A percentile compares a stretch with the other conserved stretches of the same genome.
phyloP scores from a whole-genome alignment of 2,113 vertebrate genomes.

The Nothocercus nigrocapillus region DNA sequence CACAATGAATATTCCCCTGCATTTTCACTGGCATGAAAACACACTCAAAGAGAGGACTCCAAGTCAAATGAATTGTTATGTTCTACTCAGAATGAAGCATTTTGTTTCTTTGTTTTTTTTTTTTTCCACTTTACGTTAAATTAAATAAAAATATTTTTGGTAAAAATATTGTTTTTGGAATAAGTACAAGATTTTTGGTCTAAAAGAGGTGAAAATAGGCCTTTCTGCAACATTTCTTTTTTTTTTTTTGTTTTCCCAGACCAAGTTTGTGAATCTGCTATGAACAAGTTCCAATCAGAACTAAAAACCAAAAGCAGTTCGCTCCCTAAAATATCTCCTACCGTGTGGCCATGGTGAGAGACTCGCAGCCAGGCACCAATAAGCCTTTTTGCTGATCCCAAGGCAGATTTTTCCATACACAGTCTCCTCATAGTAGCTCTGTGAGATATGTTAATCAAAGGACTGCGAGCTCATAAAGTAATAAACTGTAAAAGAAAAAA shows the following conservation, averaged over 20 bases:
- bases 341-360: neutral
- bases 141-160: neutral
- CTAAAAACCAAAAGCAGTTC: neutral
- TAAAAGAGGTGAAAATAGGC: neutral
- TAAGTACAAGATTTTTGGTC: neutral
- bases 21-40: neutral
- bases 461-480: neutral
- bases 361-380: neutral
- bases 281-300: neutral
- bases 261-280: neutral
- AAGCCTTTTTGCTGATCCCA: neutral
- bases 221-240: neutral
- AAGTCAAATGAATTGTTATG: neutral
- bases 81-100: neutral
- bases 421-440: neutral
- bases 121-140: neutral
- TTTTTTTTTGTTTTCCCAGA: neutral
- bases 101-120: neutral
- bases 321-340: neutral
- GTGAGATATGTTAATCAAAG: neutral
- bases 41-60: neutral
- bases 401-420: neutral
- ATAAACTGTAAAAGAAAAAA: neutral
- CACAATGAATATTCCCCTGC: neutral
- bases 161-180: neutral